Conservation (phyloP, 2,113 vertebrate genomes). For the Cinclus mexicanus region DNA sequence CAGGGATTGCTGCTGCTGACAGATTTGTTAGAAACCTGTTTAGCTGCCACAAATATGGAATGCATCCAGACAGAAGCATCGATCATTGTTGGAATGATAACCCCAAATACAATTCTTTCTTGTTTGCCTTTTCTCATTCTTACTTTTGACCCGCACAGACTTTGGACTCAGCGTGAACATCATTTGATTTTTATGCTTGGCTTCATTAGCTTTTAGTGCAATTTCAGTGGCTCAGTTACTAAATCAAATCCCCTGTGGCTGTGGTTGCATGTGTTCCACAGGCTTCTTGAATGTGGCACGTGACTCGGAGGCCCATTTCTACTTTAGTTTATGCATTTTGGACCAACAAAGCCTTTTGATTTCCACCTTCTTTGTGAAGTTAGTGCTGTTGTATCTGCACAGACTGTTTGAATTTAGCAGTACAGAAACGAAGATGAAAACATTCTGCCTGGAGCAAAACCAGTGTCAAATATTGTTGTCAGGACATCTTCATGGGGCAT, state of each 20-base stretch:
- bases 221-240: slow-evolving; percentile 38
- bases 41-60: not conserved
- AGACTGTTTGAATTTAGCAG: slow-evolving; percentile 47
- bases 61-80: slow-evolving; percentile 10
- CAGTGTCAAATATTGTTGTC: not conserved
- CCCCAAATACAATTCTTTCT: not conserved
- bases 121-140: not conserved
- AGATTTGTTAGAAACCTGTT: slow-evolving; percentile 24
- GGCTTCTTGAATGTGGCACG: not conserved
- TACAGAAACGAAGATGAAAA: slow-evolving; percentile 32
- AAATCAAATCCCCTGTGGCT: slow-evolving; percentile 26
- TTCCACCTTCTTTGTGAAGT: slow-evolving; percentile 40
- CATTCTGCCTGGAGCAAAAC: slow-evolving; percentile 22
- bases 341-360: slow-evolving; percentile 12
- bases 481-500: not conserved
- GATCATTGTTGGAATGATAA: slow-evolving; percentile 7
- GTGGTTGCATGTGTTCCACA: slow-evolving; percentile 36
- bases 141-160: not conserved
- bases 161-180: slow-evolving; percentile 22
- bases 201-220: slow-evolving; percentile 43
- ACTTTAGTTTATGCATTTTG: slow-evolving; percentile 21
- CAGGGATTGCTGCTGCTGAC: slow-evolving; percentile 6
- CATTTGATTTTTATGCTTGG: slow-evolving; percentile 42
- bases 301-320: not conserved
- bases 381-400: not conserved